Evolutionary conservation across 1,140 invertebrate genomes (phyloP).

Genomic region (Neodiprion lecontei): DNA sequence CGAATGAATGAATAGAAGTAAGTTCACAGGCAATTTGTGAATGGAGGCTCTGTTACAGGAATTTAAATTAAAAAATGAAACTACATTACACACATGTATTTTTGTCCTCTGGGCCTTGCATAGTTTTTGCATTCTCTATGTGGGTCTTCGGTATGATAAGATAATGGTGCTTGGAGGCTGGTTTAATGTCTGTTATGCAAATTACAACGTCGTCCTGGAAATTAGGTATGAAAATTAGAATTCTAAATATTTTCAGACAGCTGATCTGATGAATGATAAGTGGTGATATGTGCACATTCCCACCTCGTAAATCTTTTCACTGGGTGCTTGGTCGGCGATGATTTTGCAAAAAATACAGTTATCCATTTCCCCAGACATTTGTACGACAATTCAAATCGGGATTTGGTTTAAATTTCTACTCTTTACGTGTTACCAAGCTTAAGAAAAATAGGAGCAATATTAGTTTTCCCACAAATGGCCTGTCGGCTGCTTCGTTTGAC

Average conservation of each 20-base stretch:
- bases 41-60: constrained; percentile 4
- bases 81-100: constrained; percentile 67
- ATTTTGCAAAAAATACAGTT: constrained; percentile 81
- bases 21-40: constrained; percentile 19
- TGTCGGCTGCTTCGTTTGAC: no score
- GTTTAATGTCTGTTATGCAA: constrained; percentile 85
- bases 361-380: constrained; percentile 17
- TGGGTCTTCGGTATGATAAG: constrained; percentile 82
- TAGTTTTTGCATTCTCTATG: constrained; percentile 73
- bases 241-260: constrained; percentile 6
- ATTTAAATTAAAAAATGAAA: constrained; percentile 17
- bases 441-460: no score
- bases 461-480: no score
- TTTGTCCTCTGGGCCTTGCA: constrained; percentile 69
- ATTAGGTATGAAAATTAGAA: constrained; percentile 42
- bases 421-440: no score
- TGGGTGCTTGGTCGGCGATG: constrained; percentile 63
- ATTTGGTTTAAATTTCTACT: no score
- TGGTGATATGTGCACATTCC: constrained; percentile 9
- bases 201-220: constrained; percentile 79
- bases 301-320: constrained; percentile 62
- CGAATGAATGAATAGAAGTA: constrained; percentile 40
- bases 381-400: no score
- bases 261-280: constrained; percentile 12
- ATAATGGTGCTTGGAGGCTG: constrained; percentile 81